Conservation (phyloP, 2,797 vertebrate genomes). For the Buceros bicornis region DNA sequence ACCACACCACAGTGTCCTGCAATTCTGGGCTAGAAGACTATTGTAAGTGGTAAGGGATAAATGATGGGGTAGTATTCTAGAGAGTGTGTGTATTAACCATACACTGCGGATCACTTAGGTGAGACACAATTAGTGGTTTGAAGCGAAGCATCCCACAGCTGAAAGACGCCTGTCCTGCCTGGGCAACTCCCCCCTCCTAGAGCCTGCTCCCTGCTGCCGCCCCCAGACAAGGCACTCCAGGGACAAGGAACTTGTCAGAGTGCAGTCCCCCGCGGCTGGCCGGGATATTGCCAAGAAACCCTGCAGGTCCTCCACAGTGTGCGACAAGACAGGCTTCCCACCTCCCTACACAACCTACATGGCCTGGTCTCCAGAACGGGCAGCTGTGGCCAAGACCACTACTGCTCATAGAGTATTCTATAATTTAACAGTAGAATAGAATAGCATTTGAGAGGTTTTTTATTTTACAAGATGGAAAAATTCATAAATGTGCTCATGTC, state of each 20-base stretch:
- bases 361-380: accelerated
- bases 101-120: background rate
- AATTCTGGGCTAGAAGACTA: background rate
- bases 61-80: background rate
- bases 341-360: background rate
- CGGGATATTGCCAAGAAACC: background rate
- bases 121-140: background rate
- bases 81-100: background rate
- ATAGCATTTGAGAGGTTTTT: background rate
- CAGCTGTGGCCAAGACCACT: background rate
- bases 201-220: background rate
- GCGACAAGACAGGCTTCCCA: background rate
- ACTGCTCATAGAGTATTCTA: background rate
- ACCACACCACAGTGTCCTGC: background rate
- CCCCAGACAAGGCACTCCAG: accelerated
- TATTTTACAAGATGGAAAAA: background rate
- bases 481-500: accelerated
- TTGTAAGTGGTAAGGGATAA: background rate
- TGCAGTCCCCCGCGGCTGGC: accelerated
- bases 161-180: background rate
- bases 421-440: background rate
- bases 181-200: background rate
- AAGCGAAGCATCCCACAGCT: background rate
- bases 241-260: background rate
- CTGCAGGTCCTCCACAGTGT: accelerated